These are phyloP conservation scores for Spea multiplicata DNA, from an alignment of 2,113 vertebrate species.

Conservation along the genomic window DNA sequence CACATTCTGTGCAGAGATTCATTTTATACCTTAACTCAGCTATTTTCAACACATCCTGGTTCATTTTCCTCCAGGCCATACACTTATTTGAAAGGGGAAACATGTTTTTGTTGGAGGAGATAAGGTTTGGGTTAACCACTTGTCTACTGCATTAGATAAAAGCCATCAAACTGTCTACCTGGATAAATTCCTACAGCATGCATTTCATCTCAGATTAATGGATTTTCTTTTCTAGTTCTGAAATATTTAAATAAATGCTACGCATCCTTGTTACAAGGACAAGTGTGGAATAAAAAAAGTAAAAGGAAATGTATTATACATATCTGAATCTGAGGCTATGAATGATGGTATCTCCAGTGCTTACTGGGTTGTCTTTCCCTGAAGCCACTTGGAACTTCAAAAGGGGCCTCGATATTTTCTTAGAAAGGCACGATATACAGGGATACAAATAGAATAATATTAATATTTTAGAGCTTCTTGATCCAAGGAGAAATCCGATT, in stretches of 20 bases:
- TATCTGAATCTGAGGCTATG: not conserved
- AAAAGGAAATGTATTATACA: not conserved
- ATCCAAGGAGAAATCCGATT: no score
- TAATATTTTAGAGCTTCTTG: no score
- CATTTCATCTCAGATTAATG: not conserved
- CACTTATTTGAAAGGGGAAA: conserved; percentile 34
- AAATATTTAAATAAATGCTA: not conserved
- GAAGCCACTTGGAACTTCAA: no score
- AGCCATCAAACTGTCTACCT: conserved; percentile 11
- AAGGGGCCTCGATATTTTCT: no score
- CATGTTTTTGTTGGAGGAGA: conserved; percentile 19
- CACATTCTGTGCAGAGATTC: not conserved
- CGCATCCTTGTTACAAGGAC: not conserved
- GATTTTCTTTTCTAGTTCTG: not conserved
- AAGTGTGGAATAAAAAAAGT: not conserved
- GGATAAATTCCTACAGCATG: not conserved
- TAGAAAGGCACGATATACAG: no score
- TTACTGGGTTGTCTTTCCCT: no score
- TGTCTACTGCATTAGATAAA: conserved; percentile 36
- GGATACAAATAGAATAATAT: no score
- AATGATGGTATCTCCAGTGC: no score
- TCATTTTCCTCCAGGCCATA: conserved; percentile 16
- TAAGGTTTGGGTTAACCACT: conserved; percentile 8
- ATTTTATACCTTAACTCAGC: not conserved
- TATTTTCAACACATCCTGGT: conserved; percentile 7